Evolutionary conservation across 2,113 vertebrate species (phyloP), one percentile per base, ranked within the genome.

Genomic region (Triplophysa rosa): DNA sequence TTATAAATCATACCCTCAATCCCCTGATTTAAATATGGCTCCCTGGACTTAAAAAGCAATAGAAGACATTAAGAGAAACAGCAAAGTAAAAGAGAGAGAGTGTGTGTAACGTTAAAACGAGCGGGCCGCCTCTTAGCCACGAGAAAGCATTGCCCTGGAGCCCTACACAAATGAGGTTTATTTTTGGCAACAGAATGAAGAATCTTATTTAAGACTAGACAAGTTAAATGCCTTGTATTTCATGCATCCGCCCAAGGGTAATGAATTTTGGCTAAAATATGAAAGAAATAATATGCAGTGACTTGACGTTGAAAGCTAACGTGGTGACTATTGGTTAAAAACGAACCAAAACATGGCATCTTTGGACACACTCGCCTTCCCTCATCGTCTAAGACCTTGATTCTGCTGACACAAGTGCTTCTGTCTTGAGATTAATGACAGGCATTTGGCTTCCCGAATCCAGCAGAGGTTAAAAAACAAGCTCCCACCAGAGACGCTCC

Each of bases 181-280:
- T 92, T 93, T 91, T 89, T 86, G 85, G 90, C 87, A 87, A 79
- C 87, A 81, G 85, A 88, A 91, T 87, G 83, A 82, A 88, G 87
- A 88, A 87, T 89, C 87, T 89, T 90, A 87, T 90, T 90, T 90
- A 83, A 82, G 88, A 83, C 89, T 78, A 90, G 91, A 90, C 88
- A 90, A 84, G 88, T 85, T 88, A 93, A 91, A 88, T 92, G 87
- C 86, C 90, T 90, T 90, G 91, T 91, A 85, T 89, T 88, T 84
- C 86, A 86, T 84, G 89, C 86, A 85, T 86, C 86, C 84, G 82
- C 84, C 89, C 86, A 58, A 52, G 83, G 86, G 90, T 85, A 84
- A 80, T 81, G 79, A 86, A 88, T 88, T 58, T 86, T 70, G 81
- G 76, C 77, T 81, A 88, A 83, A 91, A 90, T 88, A 90, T 85